A percentile compares a stretch with the other conserved stretches of the same genome.
Evolutionary conservation across 2,113 vertebrate species (phyloP).

Genomic region (Casuarius casuarius): DNA sequence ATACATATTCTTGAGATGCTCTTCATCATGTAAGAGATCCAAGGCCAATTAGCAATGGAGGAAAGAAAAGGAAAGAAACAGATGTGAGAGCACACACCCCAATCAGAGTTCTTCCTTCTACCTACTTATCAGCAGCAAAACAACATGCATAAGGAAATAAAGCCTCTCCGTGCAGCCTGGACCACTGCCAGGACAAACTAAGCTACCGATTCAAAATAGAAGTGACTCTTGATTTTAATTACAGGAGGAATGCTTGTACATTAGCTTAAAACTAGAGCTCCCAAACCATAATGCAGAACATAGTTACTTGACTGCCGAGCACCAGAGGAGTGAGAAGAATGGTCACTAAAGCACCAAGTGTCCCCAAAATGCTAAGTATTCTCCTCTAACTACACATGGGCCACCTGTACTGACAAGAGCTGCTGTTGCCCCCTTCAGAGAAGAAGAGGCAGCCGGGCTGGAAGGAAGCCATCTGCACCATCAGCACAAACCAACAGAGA

Average conservation of each 20-base stretch:
- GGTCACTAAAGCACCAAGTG: neutral
- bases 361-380: neutral
- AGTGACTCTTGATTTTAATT: conserved; percentile 46
- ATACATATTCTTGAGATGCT: neutral
- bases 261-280: neutral
- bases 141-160: conserved; percentile 41
- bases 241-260: neutral
- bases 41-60: conserved; percentile 14
- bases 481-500: neutral
- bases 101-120: conserved; percentile 26
- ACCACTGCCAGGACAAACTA: conserved; percentile 37
- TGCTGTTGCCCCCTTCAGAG: neutral
- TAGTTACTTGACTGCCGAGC: neutral
- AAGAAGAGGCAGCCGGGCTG: neutral
- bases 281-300: neutral
- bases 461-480: neutral
- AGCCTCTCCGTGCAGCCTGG: conserved; percentile 1
- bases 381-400: neutral
- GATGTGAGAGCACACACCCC: neutral
- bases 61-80: conserved; percentile 68
- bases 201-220: conserved; percentile 3
- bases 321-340: neutral
- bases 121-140: conserved; percentile 57
- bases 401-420: neutral
- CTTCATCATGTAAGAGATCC: neutral